Evolutionary conservation across 2,888 invertebrate species (phyloP).

Genomic region (Acanthosoma haemorrhoidale): DNA sequence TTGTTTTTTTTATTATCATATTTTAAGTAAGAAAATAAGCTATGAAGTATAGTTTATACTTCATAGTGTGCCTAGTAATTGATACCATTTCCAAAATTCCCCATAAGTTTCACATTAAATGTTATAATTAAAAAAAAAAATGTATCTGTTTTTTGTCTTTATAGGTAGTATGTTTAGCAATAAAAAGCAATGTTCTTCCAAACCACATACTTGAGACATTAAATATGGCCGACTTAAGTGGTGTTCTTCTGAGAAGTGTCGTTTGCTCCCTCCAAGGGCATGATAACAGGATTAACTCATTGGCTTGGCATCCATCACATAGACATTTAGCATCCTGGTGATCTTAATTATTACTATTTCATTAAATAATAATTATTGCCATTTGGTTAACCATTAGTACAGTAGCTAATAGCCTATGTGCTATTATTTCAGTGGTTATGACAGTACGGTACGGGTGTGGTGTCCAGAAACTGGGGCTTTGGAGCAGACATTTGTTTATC

Average conservation of each 20-base stretch:
- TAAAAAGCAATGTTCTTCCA: conserved; percentile 45
- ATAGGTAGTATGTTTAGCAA: conserved; percentile 47
- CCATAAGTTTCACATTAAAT: neutral
- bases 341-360: neutral
- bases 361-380: neutral
- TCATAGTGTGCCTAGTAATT: neutral
- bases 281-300: conserved; percentile 51
- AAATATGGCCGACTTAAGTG: conserved; percentile 52
- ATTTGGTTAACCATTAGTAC: neutral
- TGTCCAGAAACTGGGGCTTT: conserved; percentile 48
- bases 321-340: conserved; percentile 52
- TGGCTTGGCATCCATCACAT: conserved; percentile 50
- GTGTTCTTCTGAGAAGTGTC: conserved; percentile 47
- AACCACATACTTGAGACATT: conserved; percentile 46
- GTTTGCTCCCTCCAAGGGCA: conserved; percentile 52
- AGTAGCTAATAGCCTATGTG: neutral
- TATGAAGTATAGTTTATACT: neutral
- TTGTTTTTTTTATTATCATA: neutral
- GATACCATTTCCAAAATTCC: neutral
- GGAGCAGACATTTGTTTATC: conserved; percentile 54
- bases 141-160: conserved; percentile 18
- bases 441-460: conserved; percentile 59
- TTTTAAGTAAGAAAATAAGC: neutral
- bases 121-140: neutral
- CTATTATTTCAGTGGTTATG: conserved; percentile 50